phyloP scores from a whole-genome alignment of 2,888 invertebrate genomes.

The Cheilosia pagana region DNA sequence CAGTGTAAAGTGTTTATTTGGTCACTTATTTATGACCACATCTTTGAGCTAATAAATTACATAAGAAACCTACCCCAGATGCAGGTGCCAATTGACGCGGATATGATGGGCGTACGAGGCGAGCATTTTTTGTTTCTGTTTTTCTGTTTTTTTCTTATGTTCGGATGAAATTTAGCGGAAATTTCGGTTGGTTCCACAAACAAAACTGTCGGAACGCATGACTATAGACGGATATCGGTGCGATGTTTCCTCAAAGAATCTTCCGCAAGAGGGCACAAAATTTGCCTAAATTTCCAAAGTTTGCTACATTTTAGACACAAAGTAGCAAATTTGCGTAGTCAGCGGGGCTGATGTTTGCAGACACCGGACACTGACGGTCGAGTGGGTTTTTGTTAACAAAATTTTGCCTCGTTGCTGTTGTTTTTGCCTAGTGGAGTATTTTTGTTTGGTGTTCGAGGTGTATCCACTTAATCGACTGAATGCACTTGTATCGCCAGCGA shows the following conservation, averaged over 20 bases:
- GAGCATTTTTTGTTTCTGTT: not conserved
- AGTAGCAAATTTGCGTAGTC: constrained; percentile 27
- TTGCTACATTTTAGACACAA: constrained; percentile 66
- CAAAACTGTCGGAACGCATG: constrained; percentile 58
- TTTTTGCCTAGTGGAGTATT: constrained; percentile 24
- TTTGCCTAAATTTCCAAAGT: constrained; percentile 28
- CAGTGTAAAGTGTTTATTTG: constrained; percentile 69
- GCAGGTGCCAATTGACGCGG: constrained; percentile 67
- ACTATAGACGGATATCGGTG: constrained; percentile 5
- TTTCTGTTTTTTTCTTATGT: not conserved
- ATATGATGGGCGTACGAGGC: constrained; percentile 52
- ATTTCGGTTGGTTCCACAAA: constrained; percentile 41
- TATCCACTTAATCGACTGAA: constrained; percentile 74
- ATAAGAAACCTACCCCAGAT: constrained; percentile 60
- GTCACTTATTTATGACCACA: constrained; percentile 61
- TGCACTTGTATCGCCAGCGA: constrained; percentile 66
- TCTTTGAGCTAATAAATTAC: constrained; percentile 64
- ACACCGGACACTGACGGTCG: constrained; percentile 50
- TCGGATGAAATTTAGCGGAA: constrained; percentile 62
- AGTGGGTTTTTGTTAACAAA: constrained; percentile 37
- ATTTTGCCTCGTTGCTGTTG: constrained; percentile 1
- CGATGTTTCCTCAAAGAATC: constrained; percentile 30
- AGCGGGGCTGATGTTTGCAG: constrained; percentile 23
- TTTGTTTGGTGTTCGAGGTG: constrained; percentile 69
- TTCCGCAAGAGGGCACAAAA: constrained; percentile 55